phyloP scores from a whole-genome alignment of 2,113 vertebrate genomes.

The Mesitornis unicolor region DNA sequence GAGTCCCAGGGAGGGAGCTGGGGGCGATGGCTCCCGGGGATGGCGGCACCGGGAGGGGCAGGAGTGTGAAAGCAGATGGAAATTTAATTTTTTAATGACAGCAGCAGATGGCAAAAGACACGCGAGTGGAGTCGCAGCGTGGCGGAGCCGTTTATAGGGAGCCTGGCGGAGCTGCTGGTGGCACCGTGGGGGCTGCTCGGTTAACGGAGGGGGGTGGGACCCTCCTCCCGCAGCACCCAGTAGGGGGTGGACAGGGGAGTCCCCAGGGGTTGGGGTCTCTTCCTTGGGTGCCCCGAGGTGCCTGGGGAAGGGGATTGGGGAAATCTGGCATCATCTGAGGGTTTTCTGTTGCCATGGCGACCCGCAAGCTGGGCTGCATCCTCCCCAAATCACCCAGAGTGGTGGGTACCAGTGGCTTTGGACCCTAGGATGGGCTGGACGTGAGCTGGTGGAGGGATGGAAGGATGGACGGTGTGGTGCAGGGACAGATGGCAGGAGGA shows the following conservation, averaged over 20 bases:
- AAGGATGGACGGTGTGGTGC: not conserved
- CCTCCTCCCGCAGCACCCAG: not conserved
- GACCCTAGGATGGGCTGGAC: not conserved
- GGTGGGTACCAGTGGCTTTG: not conserved
- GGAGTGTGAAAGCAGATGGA: conserved; percentile 75
- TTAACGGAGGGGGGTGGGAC: not conserved
- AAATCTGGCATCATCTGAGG: not conserved
- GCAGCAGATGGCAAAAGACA: conserved; percentile 81
- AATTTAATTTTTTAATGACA: conserved; percentile 77
- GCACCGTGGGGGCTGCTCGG: not conserved
- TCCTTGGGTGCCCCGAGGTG: accelerated
- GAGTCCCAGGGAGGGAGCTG: not conserved
- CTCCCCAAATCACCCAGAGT: not conserved
- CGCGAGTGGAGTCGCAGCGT: conserved; percentile 55
- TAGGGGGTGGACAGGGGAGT: accelerated
- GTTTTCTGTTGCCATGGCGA: not conserved
- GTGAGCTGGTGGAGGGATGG: not conserved
- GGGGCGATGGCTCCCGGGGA: not conserved
- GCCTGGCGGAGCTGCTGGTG: not conserved
- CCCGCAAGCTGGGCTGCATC: not conserved
- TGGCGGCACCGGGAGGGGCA: not conserved
- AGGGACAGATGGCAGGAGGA: not conserved
- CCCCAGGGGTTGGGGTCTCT: too few relatives aligned
- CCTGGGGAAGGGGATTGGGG: not conserved
- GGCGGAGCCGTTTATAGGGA: conserved; percentile 44